Percentiles rank a stretch among this genome's conserved stretches.
Conservation (phyloP, 2,113 vertebrate species). For the Accipiter virgatus region DNA sequence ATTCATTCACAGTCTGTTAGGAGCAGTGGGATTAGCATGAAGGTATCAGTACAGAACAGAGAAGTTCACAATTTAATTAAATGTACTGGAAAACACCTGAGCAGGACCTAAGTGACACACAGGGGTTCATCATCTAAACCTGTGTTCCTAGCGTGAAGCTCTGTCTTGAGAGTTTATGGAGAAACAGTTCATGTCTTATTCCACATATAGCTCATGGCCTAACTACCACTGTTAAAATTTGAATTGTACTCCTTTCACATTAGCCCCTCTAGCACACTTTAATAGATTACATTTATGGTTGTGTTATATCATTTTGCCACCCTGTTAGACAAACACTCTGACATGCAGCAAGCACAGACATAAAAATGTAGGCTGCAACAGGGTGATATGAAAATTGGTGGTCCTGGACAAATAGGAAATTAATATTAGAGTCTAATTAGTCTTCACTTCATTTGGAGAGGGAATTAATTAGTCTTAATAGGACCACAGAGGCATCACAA, state of each 20-base stretch:
- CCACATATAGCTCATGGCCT: not conserved
- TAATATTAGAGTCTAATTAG: not conserved
- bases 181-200: not conserved
- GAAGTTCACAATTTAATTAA: not conserved
- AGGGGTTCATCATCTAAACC: not conserved
- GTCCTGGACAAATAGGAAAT: not conserved
- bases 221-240: not conserved
- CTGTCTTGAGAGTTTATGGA: not conserved
- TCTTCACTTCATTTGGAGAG: not conserved
- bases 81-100: not conserved
- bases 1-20: not conserved
- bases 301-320: not conserved
- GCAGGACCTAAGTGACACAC: not conserved
- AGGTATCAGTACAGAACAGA: not conserved
- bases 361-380: not conserved
- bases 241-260: not conserved
- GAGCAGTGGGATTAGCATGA: not conserved
- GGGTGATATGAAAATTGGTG: not conserved
- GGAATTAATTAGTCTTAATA: conserved; percentile 8
- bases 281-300: not conserved
- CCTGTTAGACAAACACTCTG: not conserved
- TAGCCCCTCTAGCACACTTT: not conserved
- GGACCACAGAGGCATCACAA: not conserved
- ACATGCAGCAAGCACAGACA: not conserved
- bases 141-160: not conserved